These are phyloP conservation scores for Rousettus leschenaultii DNA, from an alignment of 2,113 vertebrate species.

Conservation along the genomic window DNA sequence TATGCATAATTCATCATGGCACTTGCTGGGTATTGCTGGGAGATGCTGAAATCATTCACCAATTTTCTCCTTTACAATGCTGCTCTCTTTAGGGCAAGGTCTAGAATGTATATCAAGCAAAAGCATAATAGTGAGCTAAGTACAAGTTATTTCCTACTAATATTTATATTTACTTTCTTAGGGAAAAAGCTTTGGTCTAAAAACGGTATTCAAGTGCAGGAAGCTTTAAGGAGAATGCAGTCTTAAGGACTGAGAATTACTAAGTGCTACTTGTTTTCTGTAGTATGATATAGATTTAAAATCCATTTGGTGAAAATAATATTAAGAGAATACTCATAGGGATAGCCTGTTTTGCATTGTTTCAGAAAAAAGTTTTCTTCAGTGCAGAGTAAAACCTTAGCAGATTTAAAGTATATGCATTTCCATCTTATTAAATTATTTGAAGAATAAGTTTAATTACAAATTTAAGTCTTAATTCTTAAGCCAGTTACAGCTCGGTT, in stretches of 20 bases:
- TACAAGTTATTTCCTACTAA: background rate
- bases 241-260: background rate
- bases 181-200: background rate
- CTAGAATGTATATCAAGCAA: constrained; percentile 19
- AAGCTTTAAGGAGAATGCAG: background rate
- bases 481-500: background rate
- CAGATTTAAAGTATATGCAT: background rate
- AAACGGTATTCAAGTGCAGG: background rate
- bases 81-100: background rate
- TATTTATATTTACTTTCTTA: background rate
- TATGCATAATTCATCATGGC: constrained; percentile 19
- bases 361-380: constrained; percentile 3
- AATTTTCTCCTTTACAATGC: constrained; percentile 12
- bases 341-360: background rate
- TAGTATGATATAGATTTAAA: background rate
- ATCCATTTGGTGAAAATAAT: constrained; percentile 29
- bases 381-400: background rate
- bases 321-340: background rate
- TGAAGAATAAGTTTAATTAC: background rate
- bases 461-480: constrained; percentile 23
- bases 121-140: background rate
- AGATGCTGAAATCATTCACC: constrained; percentile 44
- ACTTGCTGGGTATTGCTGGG: constrained; percentile 27
- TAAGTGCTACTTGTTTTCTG: background rate
- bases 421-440: constrained; percentile 17